Percentiles rank a stretch among this genome's conserved stretches.
These are phyloP conservation scores for Triplophysa tibetana DNA, from an alignment of 2,113 vertebrate genomes.

Conservation along the genomic window DNA sequence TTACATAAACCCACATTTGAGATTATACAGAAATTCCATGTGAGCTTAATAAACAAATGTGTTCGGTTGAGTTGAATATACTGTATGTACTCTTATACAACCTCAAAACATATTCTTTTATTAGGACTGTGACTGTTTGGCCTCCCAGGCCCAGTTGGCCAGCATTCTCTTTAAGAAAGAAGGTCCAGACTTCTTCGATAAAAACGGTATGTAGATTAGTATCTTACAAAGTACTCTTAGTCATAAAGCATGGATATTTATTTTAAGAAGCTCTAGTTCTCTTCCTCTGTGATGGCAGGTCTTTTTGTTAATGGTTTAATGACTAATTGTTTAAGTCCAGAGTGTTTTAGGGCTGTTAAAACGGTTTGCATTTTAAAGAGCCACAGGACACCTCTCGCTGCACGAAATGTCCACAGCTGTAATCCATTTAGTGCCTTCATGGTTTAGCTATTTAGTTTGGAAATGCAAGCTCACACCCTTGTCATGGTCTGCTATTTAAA, in stretches of 20 bases:
- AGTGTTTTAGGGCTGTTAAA: constrained; percentile 11
- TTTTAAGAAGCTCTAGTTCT: neutral
- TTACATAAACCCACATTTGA: constrained; percentile 79
- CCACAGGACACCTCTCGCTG: constrained; percentile 24
- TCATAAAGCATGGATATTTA: neutral
- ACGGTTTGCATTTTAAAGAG: neutral
- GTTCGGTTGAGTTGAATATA: neutral
- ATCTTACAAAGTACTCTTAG: neutral
- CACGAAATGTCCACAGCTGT: constrained; percentile 44
- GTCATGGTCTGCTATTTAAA: neutral
- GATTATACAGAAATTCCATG: constrained; percentile 89
- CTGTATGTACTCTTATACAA: neutral
- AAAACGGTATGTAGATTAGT: constrained; percentile 77
- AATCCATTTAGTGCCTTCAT: constrained; percentile 42
- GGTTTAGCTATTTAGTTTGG: constrained; percentile 18
- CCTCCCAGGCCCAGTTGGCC: constrained; percentile 87
- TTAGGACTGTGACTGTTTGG: constrained; percentile 88
- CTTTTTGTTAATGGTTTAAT: neutral
- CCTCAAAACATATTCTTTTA: neutral
- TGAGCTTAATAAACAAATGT: constrained; percentile 66
- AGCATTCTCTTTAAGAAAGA: constrained; percentile 87
- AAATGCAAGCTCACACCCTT: constrained; percentile 14
- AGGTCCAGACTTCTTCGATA: constrained; percentile 86
- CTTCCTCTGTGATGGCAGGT: neutral
- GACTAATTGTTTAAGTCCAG: neutral